Conservation (phyloP, 2,888 invertebrate species). For the Apotomis capreana region DNA sequence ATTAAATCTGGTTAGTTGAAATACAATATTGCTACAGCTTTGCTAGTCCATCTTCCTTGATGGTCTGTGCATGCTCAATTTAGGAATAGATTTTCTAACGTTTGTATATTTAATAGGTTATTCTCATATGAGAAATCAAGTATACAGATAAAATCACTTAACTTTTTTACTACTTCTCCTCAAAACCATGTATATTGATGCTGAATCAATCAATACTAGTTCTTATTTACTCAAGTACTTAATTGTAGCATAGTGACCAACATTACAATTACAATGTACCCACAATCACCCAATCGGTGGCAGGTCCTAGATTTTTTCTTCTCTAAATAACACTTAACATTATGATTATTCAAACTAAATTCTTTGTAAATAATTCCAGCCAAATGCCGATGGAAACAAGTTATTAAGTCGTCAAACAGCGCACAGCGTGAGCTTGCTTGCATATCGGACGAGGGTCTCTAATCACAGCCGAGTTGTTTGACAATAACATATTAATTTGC, state of each 20-base stretch:
- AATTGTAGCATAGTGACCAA: no score
- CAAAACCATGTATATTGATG: no score
- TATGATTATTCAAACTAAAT: slow-evolving; percentile 6
- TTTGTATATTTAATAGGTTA: not conserved
- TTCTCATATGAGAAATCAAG: not conserved
- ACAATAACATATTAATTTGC: slow-evolving; percentile 38
- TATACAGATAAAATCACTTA: no score
- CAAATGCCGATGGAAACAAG: slow-evolving; percentile 33
- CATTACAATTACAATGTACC: no score
- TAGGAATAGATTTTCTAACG: not conserved
- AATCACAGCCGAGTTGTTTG: slow-evolving; percentile 29
- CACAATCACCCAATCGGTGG: no score
- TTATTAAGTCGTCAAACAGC: slow-evolving; percentile 40
- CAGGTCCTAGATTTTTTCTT: not conserved
- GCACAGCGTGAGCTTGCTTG: slow-evolving; percentile 33
- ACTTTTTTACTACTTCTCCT: no score
- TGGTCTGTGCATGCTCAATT: not conserved
- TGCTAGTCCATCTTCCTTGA: slow-evolving; percentile 11
- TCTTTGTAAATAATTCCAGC: slow-evolving; percentile 24
- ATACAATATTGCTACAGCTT: slow-evolving; percentile 36
- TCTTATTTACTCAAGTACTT: no score
- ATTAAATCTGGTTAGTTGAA: slow-evolving; percentile 39
- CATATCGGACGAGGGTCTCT: slow-evolving; percentile 29
- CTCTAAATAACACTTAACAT: not conserved
- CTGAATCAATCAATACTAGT: no score